A percentile compares a stretch with the other conserved stretches of the same genome.
These are phyloP conservation scores for Casuarius casuarius DNA, from an alignment of 2,113 vertebrate species.

Conservation along the genomic window DNA sequence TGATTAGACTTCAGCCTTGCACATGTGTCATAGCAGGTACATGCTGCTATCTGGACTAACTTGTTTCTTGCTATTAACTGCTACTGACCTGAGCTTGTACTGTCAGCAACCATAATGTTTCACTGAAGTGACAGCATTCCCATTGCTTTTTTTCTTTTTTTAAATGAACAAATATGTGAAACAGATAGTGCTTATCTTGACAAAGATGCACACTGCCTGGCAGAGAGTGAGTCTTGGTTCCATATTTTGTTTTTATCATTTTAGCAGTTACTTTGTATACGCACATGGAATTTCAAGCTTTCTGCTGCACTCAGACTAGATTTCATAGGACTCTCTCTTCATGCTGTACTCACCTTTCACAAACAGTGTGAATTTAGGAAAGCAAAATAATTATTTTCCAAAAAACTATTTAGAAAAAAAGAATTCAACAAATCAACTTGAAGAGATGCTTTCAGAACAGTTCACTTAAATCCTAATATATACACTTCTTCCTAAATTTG, in stretches of 20 bases:
- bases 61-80: not conserved
- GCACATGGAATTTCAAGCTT: not conserved
- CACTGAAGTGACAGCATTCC: not conserved
- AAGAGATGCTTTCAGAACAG: not conserved
- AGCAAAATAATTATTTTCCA: not conserved
- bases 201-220: not conserved
- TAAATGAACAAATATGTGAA: not conserved
- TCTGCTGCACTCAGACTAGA: not conserved
- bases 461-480: not conserved
- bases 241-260: not conserved
- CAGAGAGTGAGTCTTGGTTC: not conserved
- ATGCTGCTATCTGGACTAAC: not conserved
- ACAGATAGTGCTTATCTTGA: not conserved
- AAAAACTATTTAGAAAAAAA: not conserved
- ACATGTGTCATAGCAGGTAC: not conserved
- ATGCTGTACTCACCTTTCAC: not conserved
- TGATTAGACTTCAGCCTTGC: not conserved
- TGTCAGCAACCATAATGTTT: not conserved
- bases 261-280: not conserved
- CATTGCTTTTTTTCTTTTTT: not conserved
- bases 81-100: not conserved
- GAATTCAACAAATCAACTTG: not conserved
- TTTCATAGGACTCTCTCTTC: not conserved
- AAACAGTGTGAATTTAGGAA: not conserved
- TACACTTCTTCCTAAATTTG: not conserved